Evolutionary conservation across 2,888 invertebrate species (phyloP).

Genomic region (Papilio protenor): DNA sequence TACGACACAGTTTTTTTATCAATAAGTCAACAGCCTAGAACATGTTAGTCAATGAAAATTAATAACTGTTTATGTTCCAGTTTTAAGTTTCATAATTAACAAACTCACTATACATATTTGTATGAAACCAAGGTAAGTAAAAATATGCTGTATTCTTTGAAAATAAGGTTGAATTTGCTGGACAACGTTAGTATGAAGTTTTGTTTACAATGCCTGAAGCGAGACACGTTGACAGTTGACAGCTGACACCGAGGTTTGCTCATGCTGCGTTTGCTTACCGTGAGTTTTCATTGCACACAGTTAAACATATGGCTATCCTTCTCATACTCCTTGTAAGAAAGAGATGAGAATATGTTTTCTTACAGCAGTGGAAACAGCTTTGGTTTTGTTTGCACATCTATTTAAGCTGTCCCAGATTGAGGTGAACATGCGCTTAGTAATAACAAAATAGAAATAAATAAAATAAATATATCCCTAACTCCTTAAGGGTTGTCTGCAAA

Average conservation of each 20-base stretch:
- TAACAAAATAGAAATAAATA: neutral
- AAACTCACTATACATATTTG: neutral
- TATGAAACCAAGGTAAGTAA: neutral
- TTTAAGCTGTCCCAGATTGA: neutral
- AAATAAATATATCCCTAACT: neutral
- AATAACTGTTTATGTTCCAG: constrained; percentile 16
- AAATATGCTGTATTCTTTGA: neutral
- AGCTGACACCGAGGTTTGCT: constrained; percentile 34
- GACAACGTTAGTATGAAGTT: neutral
- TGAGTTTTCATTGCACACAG: neutral
- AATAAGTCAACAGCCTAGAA: constrained; percentile 16
- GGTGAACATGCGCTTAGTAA: neutral
- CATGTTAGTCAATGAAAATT: constrained; percentile 26
- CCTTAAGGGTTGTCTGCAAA: neutral
- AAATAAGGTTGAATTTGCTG: neutral
- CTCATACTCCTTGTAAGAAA: neutral
- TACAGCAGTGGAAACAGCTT: neutral
- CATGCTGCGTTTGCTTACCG: constrained; percentile 15
- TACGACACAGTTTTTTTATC: constrained; percentile 3
- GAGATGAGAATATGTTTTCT: neutral
- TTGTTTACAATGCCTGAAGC: constrained; percentile 32
- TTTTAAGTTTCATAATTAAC: constrained; percentile 31
- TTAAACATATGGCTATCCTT: neutral
- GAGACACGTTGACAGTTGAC: constrained; percentile 31
- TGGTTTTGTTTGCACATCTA: constrained; percentile 1